Evolutionary conservation across 2,797 vertebrate species (phyloP), one percentile per base, ranked within the genome.

Genomic region (Danio tinwini): DNA sequence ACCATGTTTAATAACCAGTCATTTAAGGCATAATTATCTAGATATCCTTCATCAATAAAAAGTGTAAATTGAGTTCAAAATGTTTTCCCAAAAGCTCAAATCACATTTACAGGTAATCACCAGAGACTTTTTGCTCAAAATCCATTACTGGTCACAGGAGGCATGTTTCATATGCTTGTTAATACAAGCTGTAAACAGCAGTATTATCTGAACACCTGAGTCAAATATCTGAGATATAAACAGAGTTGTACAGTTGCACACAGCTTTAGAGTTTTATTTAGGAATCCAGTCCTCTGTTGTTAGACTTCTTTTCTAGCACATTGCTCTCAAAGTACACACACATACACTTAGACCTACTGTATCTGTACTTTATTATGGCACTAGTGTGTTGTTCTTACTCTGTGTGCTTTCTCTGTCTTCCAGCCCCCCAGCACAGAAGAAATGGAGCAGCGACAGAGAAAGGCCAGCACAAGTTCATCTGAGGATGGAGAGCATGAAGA

Each of bases 381-480:
- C 53, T 19, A 49, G 52, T 63, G 14, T 59, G 52, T 29, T 29
- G 3, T 37, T 68, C 19, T 50, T 16, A 13, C 40, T 50, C 21
- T 10, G 2, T 61, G n/a, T 21, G 19, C 16, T 56, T 53, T 61
- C 19, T 62, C 7, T 81, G 47, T 56, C 17, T 61, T 69, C 37
- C 52, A 89, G 88, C 59, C 29, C 0, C 73, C 81, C 39, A 77
- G 73, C 52, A 69, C 84, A 1, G 76, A 63, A 21, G 78, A 19
- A 37, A 74, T 52, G 55, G 69, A 74, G 17, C 39, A 11, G 67
- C 69, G 77, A n/a, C 58, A 62, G 72, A 80, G 70, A 50, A 80
- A 62, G 12, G 55, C 74, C 58, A 83, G 80, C 67, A 71, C 76
- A 52, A 84, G 81, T 72, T 80, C 77, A 16, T 86, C 86, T 42